These are phyloP conservation scores for Hestina assimilis DNA, from an alignment of 1,140 invertebrate species.

Conservation along the genomic window DNA sequence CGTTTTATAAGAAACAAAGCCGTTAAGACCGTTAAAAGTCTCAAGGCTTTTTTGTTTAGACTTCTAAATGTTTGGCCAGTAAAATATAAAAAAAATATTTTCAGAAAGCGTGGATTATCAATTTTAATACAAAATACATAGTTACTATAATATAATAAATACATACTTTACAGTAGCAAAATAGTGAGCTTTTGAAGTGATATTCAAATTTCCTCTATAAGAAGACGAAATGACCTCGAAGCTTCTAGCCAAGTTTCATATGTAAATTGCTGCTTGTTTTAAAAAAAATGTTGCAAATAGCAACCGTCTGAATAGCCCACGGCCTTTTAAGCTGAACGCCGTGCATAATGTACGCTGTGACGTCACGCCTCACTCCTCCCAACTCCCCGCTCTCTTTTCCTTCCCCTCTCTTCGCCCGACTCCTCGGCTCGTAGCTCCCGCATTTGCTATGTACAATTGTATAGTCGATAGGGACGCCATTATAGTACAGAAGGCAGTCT, in stretches of 20 bases:
- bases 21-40: no score
- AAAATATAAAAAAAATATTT: no score
- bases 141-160: no score
- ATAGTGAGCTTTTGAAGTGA: no score
- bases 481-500: slow-evolving; percentile 5
- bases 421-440: background rate
- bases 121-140: no score
- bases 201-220: background rate
- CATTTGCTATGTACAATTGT: slow-evolving; percentile 8
- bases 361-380: slow-evolving; percentile 14
- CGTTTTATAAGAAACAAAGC: no score
- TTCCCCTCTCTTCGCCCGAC: background rate
- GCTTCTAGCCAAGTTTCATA: background rate
- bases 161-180: no score
- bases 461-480: slow-evolving; percentile 24
- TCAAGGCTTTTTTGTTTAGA: no score
- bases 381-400: background rate
- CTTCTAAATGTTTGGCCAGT: no score
- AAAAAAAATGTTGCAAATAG: slow-evolving; percentile 1
- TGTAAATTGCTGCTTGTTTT: background rate
- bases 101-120: no score
- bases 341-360: slow-evolving; percentile 18
- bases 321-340: background rate
- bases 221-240: background rate
- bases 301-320: background rate